Conservation (phyloP, 2,888 invertebrate species). For the Microctonus hyperodae region DNA sequence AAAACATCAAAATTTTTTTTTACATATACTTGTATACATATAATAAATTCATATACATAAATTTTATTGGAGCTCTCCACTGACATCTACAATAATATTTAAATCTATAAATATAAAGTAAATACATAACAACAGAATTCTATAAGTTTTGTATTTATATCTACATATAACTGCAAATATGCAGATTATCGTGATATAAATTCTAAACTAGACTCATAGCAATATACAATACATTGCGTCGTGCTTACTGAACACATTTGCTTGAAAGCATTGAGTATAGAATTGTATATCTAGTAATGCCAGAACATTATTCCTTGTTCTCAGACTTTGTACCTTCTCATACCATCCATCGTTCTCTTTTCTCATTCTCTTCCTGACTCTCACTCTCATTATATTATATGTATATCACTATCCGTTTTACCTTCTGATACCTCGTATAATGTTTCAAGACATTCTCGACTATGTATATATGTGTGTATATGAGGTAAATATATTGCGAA, state of each 20-base stretch:
- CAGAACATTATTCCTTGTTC: not conserved
- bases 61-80: too few species aligned
- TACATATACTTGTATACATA: too few species aligned
- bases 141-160: too few species aligned
- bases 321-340: not conserved
- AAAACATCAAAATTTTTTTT: too few species aligned
- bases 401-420: not conserved
- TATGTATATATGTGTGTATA: not conserved
- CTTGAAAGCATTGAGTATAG: slow-evolving; percentile 11
- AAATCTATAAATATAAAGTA: too few species aligned
- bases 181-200: not conserved
- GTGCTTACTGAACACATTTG: not conserved
- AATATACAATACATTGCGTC: not conserved
- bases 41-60: too few species aligned
- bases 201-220: not conserved
- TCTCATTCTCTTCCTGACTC: not conserved
- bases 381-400: not conserved
- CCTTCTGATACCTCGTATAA: slow-evolving; percentile 18
- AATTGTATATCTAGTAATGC: slow-evolving; percentile 5
- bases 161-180: not conserved
- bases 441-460: slow-evolving; percentile 23
- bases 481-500: slow-evolving; percentile 14
- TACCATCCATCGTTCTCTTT: not conserved
- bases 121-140: too few species aligned
- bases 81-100: too few species aligned